Conservation (phyloP, 2,113 vertebrate genomes). For the Leptobrachium ailaonicum region DNA sequence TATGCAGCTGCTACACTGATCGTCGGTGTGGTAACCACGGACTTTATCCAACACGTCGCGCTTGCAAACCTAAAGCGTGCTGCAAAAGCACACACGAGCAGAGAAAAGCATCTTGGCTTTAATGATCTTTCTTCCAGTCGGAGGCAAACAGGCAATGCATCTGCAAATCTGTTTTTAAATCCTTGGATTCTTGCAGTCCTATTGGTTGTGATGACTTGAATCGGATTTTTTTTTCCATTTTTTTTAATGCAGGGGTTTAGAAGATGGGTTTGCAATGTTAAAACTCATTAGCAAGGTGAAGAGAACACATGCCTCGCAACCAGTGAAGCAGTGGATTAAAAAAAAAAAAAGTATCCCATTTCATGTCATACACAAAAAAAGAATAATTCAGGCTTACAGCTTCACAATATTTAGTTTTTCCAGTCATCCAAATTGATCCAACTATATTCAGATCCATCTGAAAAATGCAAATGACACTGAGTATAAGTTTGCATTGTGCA, state of each 20-base stretch:
- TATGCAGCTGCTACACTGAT: conserved; percentile 77
- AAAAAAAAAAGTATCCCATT: background rate
- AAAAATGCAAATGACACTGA: too few relatives aligned
- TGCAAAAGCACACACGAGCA: conserved; percentile 69
- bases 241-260: background rate
- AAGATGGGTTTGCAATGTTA: background rate
- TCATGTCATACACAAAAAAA: too few relatives aligned
- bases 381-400: too few relatives aligned
- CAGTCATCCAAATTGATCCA: too few relatives aligned
- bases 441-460: too few relatives aligned
- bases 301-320: background rate
- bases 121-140: conserved; percentile 70
- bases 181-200: conserved; percentile 60
- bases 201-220: conserved; percentile 45
- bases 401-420: too few relatives aligned
- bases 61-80: conserved; percentile 71
- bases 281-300: background rate
- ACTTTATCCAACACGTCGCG: conserved; percentile 78
- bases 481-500: too few relatives aligned
- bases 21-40: conserved; percentile 78
- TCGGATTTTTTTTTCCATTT: background rate
- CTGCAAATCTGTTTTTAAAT: conserved; percentile 73
- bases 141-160: conserved; percentile 62
- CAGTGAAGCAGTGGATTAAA: conserved; percentile 20
- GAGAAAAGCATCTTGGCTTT: conserved; percentile 72